phyloP scores from a whole-genome alignment of 1,140 invertebrate species.

The Metaphire vulgaris region DNA sequence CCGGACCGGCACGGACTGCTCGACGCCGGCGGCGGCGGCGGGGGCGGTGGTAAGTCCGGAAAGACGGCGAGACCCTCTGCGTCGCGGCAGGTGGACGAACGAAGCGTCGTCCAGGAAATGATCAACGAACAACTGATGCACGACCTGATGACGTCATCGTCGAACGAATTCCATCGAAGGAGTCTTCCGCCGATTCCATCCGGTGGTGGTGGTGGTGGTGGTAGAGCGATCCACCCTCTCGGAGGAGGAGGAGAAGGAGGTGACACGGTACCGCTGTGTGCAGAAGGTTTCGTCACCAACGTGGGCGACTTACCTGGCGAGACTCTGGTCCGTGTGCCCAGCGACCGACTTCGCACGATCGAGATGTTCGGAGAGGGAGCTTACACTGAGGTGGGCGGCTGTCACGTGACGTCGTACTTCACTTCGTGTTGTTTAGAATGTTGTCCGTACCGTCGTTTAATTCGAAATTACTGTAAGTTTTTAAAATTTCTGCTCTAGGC shows the following conservation, averaged over 20 bases:
- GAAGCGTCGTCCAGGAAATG: not conserved
- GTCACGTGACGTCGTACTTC: too few relatives aligned
- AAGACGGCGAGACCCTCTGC: not conserved
- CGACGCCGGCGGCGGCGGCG: too few relatives aligned
- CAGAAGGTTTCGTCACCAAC: not conserved
- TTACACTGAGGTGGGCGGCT: slow-evolving; percentile 66
- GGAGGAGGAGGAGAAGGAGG: not conserved
- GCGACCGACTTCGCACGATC: slow-evolving; percentile 66
- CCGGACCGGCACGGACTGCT: not conserved
- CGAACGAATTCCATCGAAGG: not conserved
- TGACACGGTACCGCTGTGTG: too few relatives aligned
- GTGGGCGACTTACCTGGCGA: not conserved
- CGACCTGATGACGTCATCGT: not conserved
- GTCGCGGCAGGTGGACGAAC: not conserved
- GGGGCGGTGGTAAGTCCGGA: too few relatives aligned
- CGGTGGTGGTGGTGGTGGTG: too few relatives aligned
- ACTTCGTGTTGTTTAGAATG: too few relatives aligned
- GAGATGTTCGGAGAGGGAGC: slow-evolving; percentile 72
- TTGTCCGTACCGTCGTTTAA: too few relatives aligned
- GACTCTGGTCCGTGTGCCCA: slow-evolving; percentile 56
- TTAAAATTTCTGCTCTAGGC: not conserved
- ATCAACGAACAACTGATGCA: not conserved
- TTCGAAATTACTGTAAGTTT: not conserved
- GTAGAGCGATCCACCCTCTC: too few relatives aligned
- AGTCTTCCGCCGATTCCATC: not conserved